A percentile compares a stretch with the other conserved stretches of the same genome.
These are phyloP conservation scores for Oophaga pumilio DNA, from an alignment of 2,113 vertebrate genomes.

Conservation along the genomic window DNA sequence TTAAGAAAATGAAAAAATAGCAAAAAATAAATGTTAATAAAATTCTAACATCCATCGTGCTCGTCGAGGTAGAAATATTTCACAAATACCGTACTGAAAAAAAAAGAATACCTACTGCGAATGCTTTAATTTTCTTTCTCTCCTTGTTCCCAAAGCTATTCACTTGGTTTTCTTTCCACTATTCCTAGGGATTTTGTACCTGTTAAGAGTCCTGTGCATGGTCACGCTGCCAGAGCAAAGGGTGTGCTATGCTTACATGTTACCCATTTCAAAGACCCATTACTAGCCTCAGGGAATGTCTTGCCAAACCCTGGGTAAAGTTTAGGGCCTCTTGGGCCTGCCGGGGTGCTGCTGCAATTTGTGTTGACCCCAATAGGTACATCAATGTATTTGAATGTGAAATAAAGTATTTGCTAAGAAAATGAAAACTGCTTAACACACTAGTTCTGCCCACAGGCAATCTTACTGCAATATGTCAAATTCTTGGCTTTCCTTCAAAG, in stretches of 20 bases:
- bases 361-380: background rate
- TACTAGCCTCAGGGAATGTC: too few relatives aligned
- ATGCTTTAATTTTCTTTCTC: background rate
- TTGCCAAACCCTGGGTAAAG: too few relatives aligned
- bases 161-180: background rate
- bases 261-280: too few relatives aligned
- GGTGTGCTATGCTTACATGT: too few relatives aligned
- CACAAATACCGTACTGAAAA: background rate
- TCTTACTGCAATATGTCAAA: background rate
- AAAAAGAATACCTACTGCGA: background rate
- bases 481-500: background rate
- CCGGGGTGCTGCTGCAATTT: too few relatives aligned
- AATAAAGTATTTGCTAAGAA: background rate
- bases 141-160: background rate
- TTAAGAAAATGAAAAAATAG: background rate
- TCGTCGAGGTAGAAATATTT: background rate
- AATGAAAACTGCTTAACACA: background rate
- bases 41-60: background rate
- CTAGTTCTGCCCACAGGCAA: background rate
- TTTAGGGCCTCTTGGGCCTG: too few relatives aligned
- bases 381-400: background rate
- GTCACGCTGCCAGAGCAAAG: too few relatives aligned
- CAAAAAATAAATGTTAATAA: background rate
- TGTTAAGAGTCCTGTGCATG: too few relatives aligned
- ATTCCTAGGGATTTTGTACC: too few relatives aligned